Conservation (phyloP, 2,113 vertebrate genomes). For the Hippocampus barbouri region DNA sequence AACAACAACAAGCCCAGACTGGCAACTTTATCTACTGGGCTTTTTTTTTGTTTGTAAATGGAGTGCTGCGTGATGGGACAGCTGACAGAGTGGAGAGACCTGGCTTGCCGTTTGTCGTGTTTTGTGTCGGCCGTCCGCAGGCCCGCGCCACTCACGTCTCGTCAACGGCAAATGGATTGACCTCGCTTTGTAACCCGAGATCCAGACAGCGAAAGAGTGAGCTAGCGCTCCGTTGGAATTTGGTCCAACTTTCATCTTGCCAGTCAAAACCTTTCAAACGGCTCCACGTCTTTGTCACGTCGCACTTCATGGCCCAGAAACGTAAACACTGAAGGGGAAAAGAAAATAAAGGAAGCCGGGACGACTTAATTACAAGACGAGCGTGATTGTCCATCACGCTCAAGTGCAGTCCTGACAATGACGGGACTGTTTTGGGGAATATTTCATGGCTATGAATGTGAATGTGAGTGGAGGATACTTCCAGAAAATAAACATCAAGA, state of each 20-base stretch:
- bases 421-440: background rate
- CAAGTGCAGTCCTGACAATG: background rate
- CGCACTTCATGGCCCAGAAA: slow-evolving; percentile 60
- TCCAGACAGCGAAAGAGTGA: slow-evolving; percentile 20
- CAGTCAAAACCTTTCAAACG: slow-evolving; percentile 73
- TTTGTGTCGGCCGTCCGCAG: background rate
- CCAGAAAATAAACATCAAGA: background rate
- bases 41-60: background rate
- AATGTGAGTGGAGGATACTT: background rate
- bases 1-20: background rate
- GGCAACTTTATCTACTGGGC: background rate
- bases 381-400: background rate
- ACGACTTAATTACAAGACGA: slow-evolving; percentile 1
- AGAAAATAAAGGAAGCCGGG: background rate
- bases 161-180: slow-evolving; percentile 75
- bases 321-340: slow-evolving; percentile 41
- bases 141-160: slow-evolving; percentile 52
- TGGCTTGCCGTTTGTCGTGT: background rate
- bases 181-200: slow-evolving; percentile 76
- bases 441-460: background rate
- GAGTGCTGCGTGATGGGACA: slow-evolving; percentile 34
- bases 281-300: slow-evolving; percentile 53
- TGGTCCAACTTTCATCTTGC: slow-evolving; percentile 73
- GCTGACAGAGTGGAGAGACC: slow-evolving; percentile 33
- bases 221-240: slow-evolving; percentile 61